phyloP scores from a whole-genome alignment of 2,888 invertebrate species.

The Pollenia griseotomentosa region DNA sequence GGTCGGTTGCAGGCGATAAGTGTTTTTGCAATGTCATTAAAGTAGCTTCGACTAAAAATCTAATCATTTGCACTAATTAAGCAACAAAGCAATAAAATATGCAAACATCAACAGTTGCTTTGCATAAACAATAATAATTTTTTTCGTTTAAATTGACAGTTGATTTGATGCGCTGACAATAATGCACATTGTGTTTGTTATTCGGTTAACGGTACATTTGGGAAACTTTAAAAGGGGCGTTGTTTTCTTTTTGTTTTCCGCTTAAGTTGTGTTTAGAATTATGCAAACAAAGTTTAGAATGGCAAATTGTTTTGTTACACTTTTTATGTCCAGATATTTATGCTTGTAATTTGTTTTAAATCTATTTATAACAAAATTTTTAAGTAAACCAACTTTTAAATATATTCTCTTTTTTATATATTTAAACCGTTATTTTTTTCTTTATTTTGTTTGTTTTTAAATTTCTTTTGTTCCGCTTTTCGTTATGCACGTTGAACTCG shows the following conservation, averaged over 20 bases:
- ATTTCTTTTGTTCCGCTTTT: conserved; percentile 65
- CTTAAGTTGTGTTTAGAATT: conserved; percentile 52
- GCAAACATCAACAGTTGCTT: conserved; percentile 35
- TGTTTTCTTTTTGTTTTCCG: conserved; percentile 43
- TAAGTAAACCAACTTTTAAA: conserved; percentile 34
- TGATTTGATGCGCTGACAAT: conserved; percentile 32
- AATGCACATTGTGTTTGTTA: conserved; percentile 30
- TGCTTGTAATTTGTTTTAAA: conserved; percentile 44
- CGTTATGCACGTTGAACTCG: conserved; percentile 71
- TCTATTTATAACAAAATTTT: conserved; percentile 43
- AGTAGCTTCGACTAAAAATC: conserved; percentile 5
- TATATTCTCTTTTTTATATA: conserved; percentile 11
- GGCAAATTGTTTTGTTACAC: conserved; percentile 1
- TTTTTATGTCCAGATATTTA: background rate
- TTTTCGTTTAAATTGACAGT: conserved; percentile 15
- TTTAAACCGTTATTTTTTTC: conserved; percentile 48
- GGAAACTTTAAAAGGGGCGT: conserved; percentile 51
- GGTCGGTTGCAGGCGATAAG: background rate
- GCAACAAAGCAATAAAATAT: conserved; percentile 21
- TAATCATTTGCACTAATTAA: conserved; percentile 54
- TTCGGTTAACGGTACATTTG: background rate
- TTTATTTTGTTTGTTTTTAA: conserved; percentile 18
- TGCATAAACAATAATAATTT: background rate
- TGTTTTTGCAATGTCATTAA: conserved; percentile 4
- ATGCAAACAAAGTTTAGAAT: conserved; percentile 45